These are phyloP conservation scores for Nomada ruficornis DNA, from an alignment of 2,888 invertebrate species.

Conservation along the genomic window DNA sequence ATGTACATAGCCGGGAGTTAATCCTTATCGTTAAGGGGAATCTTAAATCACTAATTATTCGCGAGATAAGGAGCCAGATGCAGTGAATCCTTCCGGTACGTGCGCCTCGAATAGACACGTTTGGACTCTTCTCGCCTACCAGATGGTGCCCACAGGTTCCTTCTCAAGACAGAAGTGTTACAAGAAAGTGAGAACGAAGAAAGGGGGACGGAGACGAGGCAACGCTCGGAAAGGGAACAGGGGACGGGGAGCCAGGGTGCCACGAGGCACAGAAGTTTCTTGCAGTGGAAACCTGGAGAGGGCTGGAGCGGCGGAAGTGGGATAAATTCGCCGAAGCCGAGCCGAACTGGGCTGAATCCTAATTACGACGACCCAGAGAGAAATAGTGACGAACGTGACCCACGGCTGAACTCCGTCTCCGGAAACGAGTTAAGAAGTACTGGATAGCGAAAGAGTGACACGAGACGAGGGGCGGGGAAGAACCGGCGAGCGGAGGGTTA, in stretches of 20 bases:
- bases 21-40: conserved; percentile 46
- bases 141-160: conserved; percentile 59
- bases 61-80: conserved; percentile 62
- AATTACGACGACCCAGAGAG: conserved; percentile 70
- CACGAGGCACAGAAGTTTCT: conserved; percentile 50
- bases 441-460: background rate
- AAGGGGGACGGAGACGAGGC: background rate
- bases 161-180: conserved; percentile 39
- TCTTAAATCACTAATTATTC: conserved; percentile 62
- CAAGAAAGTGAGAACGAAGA: background rate
- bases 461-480: background rate
- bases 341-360: conserved; percentile 69
- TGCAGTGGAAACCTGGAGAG: conserved; percentile 34
- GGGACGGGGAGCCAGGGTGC: conserved; percentile 1
- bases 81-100: conserved; percentile 62
- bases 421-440: conserved; percentile 53
- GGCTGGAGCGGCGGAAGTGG: conserved; percentile 58
- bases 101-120: conserved; percentile 66
- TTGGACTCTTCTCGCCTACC: conserved; percentile 61
- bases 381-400: conserved; percentile 70
- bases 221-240: background rate
- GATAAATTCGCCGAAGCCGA: conserved; percentile 68
- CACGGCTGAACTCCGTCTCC: conserved; percentile 53
- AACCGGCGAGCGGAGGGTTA: background rate
- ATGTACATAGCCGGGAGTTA: conserved; percentile 35